Base-by-base conservation (phyloP, 2,113 vertebrate species). In the Eptesicus fuscus region DNA sequence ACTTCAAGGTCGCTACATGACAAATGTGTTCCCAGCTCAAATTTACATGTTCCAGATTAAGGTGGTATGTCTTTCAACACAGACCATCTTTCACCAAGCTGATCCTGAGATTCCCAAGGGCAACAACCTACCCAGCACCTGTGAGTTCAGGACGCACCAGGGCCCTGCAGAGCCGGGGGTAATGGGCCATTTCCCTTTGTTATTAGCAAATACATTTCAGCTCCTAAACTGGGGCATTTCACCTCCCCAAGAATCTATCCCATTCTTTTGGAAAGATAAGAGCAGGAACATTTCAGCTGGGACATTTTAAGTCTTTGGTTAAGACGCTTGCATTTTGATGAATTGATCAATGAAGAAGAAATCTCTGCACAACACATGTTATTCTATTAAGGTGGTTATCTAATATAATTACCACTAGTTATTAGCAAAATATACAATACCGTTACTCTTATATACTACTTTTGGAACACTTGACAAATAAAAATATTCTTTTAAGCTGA, bases 41-140 rank as follows among this genome's bases (percentile, higher is more conserved):
- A 94, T 97, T 59, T 91, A 96, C 95, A 71, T 95, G 94, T 80
- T 92, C 69, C 96, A 96, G 63, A 96, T 89, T 96, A 97, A 97
- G 82, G 82, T 91, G 82, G 92, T 59, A 82, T 95, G 59, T 96
- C 95, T 97, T 96, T 97, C 96, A 96, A 73, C 96, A 95, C 82
- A 80, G 93, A 63, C 37, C 56, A n/a, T 95, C 82, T 95, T 93
- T 97, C 84, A 96, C 83, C 63, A 67, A 76, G 69, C 69, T 85
- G 37, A 85, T 78, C 32, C 14, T 37, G 37, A 92, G 63, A n/a
- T 42, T 67, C 49, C 79, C 44, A 35, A 83, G 70, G 69, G 53
- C n/a, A 92, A 9, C 28, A 20, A 32, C 51, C 35, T 87, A 17
- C 87, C 95, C 86, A 95, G 93, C 70, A 71, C 78, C 49, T 86